Base-by-base conservation (phyloP, 2,797 vertebrate species). In the Thalassophryne amazonica region DNA sequence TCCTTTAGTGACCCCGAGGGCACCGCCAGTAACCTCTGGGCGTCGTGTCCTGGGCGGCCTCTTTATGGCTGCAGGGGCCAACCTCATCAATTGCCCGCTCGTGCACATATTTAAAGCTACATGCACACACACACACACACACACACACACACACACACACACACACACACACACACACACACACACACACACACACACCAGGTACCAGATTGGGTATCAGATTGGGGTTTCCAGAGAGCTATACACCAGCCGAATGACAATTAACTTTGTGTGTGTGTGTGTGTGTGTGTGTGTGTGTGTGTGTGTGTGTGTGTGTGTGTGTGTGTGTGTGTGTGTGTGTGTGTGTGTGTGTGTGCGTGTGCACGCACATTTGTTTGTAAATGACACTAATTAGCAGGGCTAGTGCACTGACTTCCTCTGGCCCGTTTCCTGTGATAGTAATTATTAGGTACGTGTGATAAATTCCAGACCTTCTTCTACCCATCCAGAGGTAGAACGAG, bases 401-500 rank as follows among this genome's bases (percentile, higher is more conserved):
- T 77, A 71, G 74, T 59, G 69, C 73, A 57, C 76, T 73, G 45
- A 83, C 84, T 88, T 89, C 84, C 85, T 87, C 64, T 34, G 35
- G 69, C 74, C 81, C 72, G 66, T 86, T 89, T 88, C 84, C 88
- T 89, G 80, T 79, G 76, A 87, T 86, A 80, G 84, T 87, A 86
- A 87, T 87, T 87, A 89, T 86, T 86, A 84, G 88, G 86, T 86
- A 88, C 62, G 83, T 85, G 85, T 88, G 88, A 91, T 84, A 86
- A 87, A 86, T 83, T 75, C 86, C 88, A 88, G 86, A 60, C 80
- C 62, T 63, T 80, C 55, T 74, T 78, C 66, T 65, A 72, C 36
- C 58, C 33, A 11, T 69, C 53, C 43, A 8, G 17, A 65, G 69
- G 78, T 57, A 71, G 18, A 66, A 49, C 22, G 51, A 66, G 34